Evolutionary conservation across 2,797 vertebrate genomes (phyloP), one percentile per base, ranked within the genome.

Genomic region (Phataginus tricuspis): DNA sequence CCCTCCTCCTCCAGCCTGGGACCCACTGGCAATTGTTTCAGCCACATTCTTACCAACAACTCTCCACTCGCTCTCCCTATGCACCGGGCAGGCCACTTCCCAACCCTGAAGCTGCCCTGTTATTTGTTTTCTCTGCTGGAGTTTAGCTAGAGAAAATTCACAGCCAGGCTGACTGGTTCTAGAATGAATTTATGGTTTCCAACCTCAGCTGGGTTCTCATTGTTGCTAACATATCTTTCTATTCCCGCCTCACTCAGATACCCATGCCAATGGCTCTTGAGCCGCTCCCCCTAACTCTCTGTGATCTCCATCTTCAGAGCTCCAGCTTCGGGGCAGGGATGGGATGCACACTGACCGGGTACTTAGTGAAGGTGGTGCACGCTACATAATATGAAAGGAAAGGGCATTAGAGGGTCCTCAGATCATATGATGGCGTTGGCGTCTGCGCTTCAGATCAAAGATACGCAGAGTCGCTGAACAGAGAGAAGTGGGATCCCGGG

Each of bases 81-180:
- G 42, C 14, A 63, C 25, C 23, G 69, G 71, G 29, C 59, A 63
- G 39, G 59, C 18, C n/a, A 39, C 25, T 71, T 78, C 16, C 75
- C 49, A 64, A 23, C 12, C 2, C 5, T n/a, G 45, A 93, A 45
- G 55, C 85, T 25, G 63, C 18, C 31, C 63, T 84, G 42, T 5
- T 9, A 8, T 84, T 88, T 77, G 21, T 79, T 96, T 88, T 66
- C 78, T 95, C 31, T 61, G 11, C 51, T 90, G 51, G n/a, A 87
- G 45, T 55, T 90, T 3, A 94, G 61, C 37, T 77, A 92, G 34
- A 89, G 95, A 93, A 91, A 91, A 91, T 89, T 86, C 63, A 85
- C 29, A 96, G 45, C n/a, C 49, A 75, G 83, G 55, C 23, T 74
- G n/a, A 83, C 51, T 39, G 45, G 55, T 86, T 82, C 34, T 34